Evolutionary conservation across 1,140 invertebrate genomes (phyloP).

Genomic region (Contarinia nasturtii): DNA sequence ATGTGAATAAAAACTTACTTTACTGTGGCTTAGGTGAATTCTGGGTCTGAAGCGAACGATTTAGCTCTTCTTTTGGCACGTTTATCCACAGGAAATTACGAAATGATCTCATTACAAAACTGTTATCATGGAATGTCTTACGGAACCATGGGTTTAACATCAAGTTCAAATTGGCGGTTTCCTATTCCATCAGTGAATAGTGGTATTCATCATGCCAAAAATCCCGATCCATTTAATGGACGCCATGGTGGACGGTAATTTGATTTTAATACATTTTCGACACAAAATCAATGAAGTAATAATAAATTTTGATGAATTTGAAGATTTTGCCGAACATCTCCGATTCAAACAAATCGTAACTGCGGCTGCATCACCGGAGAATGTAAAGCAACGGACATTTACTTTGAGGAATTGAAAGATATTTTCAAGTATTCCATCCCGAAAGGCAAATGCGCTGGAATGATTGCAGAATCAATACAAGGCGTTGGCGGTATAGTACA

Average conservation of each 20-base stretch:
- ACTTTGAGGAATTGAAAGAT: slow-evolving; percentile 66
- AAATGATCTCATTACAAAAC: slow-evolving; percentile 73
- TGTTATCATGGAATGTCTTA: slow-evolving; percentile 81
- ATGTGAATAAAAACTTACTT: slow-evolving; percentile 16
- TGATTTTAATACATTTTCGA: too few relatives aligned
- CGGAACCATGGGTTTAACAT: slow-evolving; percentile 64
- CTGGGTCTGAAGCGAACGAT: slow-evolving; percentile 94
- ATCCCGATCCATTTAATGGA: slow-evolving; percentile 79
- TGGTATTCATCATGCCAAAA: slow-evolving; percentile 76
- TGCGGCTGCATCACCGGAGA: slow-evolving; percentile 41
- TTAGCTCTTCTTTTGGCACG: slow-evolving; percentile 75
- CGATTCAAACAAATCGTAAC: slow-evolving; percentile 46
- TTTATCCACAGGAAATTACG: slow-evolving; percentile 62
- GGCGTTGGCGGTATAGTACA: slow-evolving; percentile 65
- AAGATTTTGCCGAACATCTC: slow-evolving; percentile 85
- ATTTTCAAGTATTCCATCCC: slow-evolving; percentile 56
- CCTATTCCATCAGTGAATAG: slow-evolving; percentile 43
- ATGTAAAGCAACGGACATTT: slow-evolving; percentile 58
- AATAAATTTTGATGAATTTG: too few relatives aligned
- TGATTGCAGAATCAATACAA: slow-evolving; percentile 91
- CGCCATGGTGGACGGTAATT: slow-evolving; percentile 71
- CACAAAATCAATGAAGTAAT: too few relatives aligned
- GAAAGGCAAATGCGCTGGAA: slow-evolving; percentile 52
- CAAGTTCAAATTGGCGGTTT: slow-evolving; percentile 59
- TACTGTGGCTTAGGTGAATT: slow-evolving; percentile 86